A percentile compares a stretch with the other conserved stretches of the same genome.
phyloP scores from a whole-genome alignment of 1,140 invertebrate genomes.

The Metopolophium dirhodum region DNA sequence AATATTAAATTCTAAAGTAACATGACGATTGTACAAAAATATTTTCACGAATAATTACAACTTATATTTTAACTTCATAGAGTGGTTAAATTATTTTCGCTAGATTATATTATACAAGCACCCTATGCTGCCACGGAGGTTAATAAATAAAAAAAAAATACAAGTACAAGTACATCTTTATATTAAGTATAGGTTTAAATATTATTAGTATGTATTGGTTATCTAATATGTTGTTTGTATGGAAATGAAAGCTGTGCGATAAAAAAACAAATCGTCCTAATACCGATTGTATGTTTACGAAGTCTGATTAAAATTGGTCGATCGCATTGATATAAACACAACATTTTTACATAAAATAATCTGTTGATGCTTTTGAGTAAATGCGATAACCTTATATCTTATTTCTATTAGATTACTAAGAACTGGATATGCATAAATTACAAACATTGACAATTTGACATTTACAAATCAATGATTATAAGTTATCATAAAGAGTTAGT shows the following conservation, averaged over 20 bases:
- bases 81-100: too few relatives aligned
- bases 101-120: too few relatives aligned
- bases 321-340: not conserved
- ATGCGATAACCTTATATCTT: not conserved
- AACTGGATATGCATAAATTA: not conserved
- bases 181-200: not conserved
- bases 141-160: too few relatives aligned
- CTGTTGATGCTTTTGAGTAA: not conserved
- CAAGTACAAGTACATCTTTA: not conserved
- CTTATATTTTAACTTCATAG: too few relatives aligned
- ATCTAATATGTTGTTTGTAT: not conserved
- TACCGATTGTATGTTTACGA: not conserved
- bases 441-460: slow-evolving; percentile 1
- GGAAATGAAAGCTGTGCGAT: not conserved
- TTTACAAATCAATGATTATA: not conserved
- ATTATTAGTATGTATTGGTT: too few relatives aligned
- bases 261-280: not conserved
- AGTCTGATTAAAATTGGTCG: not conserved
- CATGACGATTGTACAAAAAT: too few relatives aligned
- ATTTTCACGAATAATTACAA: too few relatives aligned
- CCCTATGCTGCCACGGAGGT: too few relatives aligned
- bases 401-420: not conserved
- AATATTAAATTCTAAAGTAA: too few relatives aligned
- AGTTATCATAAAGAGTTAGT: not conserved
- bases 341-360: not conserved